phyloP scores from a whole-genome alignment of 2,888 invertebrate genomes.

The Caenorhabditis wallacei region DNA sequence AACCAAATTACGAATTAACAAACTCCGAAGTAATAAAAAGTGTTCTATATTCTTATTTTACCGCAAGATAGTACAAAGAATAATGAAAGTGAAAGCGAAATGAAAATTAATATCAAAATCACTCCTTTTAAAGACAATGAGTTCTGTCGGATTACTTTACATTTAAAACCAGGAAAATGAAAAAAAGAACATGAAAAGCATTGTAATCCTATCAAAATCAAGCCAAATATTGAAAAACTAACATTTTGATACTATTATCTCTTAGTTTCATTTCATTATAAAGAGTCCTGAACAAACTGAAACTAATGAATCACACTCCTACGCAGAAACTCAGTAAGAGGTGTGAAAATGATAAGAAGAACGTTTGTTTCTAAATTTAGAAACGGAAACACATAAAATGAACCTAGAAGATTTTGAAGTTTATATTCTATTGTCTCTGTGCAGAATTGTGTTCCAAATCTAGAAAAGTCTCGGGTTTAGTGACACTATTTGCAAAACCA shows the following conservation, averaged over 20 bases:
- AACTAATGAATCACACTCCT: conserved; percentile 52
- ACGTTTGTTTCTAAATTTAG: conserved; percentile 48
- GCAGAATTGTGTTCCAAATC: conserved; percentile 37
- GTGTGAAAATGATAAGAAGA: conserved; percentile 59
- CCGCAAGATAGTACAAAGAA: not conserved
- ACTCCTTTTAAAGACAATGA: not conserved
- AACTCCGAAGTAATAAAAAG: conserved; percentile 20
- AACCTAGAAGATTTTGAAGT: not conserved
- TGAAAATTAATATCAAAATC: no score
- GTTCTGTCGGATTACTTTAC: not conserved
- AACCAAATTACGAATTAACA: conserved; percentile 33
- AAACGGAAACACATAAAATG: not conserved
- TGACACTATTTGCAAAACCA: conserved; percentile 31
- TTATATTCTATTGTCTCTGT: conserved; percentile 33
- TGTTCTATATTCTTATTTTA: conserved; percentile 8
- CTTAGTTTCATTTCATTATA: conserved; percentile 23
- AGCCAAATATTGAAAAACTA: no score
- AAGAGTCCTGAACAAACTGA: conserved; percentile 23
- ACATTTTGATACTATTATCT: conserved; percentile 34
- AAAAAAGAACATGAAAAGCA: not conserved
- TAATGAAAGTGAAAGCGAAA: not conserved
- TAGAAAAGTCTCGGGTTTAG: conserved; percentile 28
- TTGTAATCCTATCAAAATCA: conserved; percentile 35
- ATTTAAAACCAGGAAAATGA: not conserved
- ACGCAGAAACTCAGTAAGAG: conserved; percentile 40